These are phyloP conservation scores for Hydrocynus forskahlii DNA, from an alignment of 2,797 vertebrate genomes.

Conservation along the genomic window DNA sequence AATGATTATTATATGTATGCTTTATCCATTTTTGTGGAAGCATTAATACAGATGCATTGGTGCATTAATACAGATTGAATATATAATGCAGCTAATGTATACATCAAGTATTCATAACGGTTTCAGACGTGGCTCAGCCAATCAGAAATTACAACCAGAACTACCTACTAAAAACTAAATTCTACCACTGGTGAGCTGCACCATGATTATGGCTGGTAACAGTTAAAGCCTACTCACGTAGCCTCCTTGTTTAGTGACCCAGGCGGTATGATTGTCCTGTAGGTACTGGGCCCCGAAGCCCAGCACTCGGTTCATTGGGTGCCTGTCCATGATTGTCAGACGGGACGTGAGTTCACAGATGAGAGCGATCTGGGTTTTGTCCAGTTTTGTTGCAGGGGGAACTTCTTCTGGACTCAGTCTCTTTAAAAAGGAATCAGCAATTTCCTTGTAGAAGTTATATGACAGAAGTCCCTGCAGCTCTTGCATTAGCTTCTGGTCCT, in stretches of 20 bases:
- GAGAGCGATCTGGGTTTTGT: conserved; percentile 76
- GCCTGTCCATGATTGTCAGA: conserved; percentile 74
- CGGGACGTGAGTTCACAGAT: conserved; percentile 79
- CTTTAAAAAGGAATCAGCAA: conserved; percentile 68
- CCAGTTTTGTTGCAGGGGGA: conserved; percentile 37
- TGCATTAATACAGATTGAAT: too few species aligned
- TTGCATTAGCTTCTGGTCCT: conserved; percentile 50
- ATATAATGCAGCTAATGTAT: not conserved
- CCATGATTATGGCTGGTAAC: too few species aligned
- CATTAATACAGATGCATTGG: too few species aligned
- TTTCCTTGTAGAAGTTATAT: conserved; percentile 73
- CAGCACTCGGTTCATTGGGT: conserved; percentile 78
- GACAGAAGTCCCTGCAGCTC: conserved; percentile 57
- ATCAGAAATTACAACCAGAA: not conserved
- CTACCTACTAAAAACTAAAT: not conserved
- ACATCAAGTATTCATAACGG: not conserved
- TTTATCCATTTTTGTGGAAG: too few species aligned
- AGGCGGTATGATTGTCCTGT: conserved; percentile 75
- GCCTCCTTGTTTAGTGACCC: conserved; percentile 79
- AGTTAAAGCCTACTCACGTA: conserved; percentile 74
- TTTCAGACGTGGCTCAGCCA: not conserved
- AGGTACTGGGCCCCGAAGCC: conserved; percentile 83
- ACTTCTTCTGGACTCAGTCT: conserved; percentile 59
- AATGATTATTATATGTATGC: too few species aligned
- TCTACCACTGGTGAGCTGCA: not conserved